A percentile compares a stretch with the other conserved stretches of the same genome.
phyloP scores from a whole-genome alignment of 2,888 invertebrate genomes.

The Hirtodrosophila confusa region DNA sequence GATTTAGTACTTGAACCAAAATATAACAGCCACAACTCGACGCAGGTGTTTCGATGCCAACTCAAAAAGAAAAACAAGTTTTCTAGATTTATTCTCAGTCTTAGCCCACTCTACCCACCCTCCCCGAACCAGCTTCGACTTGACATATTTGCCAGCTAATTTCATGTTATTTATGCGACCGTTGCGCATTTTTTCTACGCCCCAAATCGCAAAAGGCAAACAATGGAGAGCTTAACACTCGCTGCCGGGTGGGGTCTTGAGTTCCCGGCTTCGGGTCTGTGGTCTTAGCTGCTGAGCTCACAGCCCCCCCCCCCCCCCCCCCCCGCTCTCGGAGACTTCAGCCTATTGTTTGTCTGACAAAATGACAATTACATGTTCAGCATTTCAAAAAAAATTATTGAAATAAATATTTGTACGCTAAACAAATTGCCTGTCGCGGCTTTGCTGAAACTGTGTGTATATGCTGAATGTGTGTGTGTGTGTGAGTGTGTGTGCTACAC shows the following conservation, averaged over 20 bases:
- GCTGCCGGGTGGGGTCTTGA: conserved; percentile 44
- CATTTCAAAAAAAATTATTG: conserved; percentile 59
- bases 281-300: conserved; percentile 17
- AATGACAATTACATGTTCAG: conserved; percentile 77
- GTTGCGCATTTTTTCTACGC: conserved; percentile 48
- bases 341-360: conserved; percentile 74
- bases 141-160: conserved; percentile 78
- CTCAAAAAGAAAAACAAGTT: conserved; percentile 62
- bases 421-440: conserved; percentile 61
- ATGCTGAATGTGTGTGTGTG: conserved; percentile 1
- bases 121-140: conserved; percentile 28
- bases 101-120: conserved; percentile 23
- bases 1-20: conserved; percentile 71
- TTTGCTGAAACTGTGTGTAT: conserved; percentile 7
- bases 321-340: conserved; percentile 12
- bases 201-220: conserved; percentile 49
- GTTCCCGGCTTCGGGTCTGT: conserved; percentile 22
- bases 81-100: conserved; percentile 63
- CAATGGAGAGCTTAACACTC: conserved; percentile 64
- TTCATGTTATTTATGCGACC: conserved; percentile 74
- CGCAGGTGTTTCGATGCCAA: conserved; percentile 65
- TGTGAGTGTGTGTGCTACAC: too few species aligned
- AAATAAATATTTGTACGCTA: conserved; percentile 57
- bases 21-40: conserved; percentile 36
- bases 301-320: background rate